Conservation (phyloP, 2,113 vertebrate genomes). For the Bungarus multicinctus region DNA sequence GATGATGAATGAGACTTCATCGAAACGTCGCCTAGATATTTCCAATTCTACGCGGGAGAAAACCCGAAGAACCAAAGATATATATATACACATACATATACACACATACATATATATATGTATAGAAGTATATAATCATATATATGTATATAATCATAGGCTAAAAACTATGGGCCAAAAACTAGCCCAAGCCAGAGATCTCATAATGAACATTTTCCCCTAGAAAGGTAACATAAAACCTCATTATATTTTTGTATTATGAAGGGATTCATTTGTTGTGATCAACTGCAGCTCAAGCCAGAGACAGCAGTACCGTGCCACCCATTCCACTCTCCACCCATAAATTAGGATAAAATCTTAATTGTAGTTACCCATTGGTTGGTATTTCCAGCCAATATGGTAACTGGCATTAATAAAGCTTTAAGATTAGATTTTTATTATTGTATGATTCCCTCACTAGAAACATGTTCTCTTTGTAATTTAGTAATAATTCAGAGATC, state of each 20-base stretch:
- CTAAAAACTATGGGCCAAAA: too few relatives aligned
- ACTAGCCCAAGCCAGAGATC: constrained; percentile 41
- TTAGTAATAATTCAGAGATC: not conserved
- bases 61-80: too few relatives aligned
- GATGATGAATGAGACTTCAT: too few relatives aligned
- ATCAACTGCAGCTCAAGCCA: constrained; percentile 14
- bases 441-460: not conserved
- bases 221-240: constrained; percentile 16
- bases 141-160: too few relatives aligned
- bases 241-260: constrained; percentile 45
- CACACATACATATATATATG: too few relatives aligned
- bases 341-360: constrained; percentile 9
- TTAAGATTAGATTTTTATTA: not conserved
- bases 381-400: accelerated
- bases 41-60: too few relatives aligned
- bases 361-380: not conserved
- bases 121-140: too few relatives aligned
- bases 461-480: not conserved
- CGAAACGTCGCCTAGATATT: too few relatives aligned
- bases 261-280: constrained; percentile 65
- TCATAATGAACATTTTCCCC: not conserved
- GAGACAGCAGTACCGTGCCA: constrained; percentile 16
- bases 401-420: not conserved
- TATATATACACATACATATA: too few relatives aligned
- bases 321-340: not conserved